phyloP scores from a whole-genome alignment of 2,888 invertebrate species.

The Antheraea assamensis region DNA sequence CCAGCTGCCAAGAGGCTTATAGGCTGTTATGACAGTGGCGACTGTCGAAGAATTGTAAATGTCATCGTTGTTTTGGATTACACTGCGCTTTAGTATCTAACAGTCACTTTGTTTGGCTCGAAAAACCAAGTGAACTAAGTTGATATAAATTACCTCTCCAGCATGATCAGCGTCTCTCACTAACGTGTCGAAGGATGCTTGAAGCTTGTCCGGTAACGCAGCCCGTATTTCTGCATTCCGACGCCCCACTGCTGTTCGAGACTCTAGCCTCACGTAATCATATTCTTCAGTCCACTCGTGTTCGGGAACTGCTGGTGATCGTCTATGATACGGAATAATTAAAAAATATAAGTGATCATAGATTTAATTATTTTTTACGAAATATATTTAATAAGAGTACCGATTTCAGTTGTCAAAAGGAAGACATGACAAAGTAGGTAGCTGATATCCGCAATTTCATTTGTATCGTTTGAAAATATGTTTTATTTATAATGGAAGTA shows the following conservation, averaged over 20 bases:
- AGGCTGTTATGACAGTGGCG: too few species aligned
- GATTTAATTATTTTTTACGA: not conserved
- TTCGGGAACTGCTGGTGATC: conserved; percentile 65
- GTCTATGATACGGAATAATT: conserved; percentile 44
- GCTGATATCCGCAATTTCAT: too few species aligned
- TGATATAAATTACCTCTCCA: conserved; percentile 57
- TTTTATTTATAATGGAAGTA: too few species aligned
- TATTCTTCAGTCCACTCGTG: conserved; percentile 92
- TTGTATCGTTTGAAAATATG: too few species aligned
- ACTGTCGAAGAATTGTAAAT: too few species aligned
- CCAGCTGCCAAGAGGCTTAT: too few species aligned
- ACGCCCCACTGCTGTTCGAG: conserved; percentile 86
- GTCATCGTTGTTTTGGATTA: too few species aligned
- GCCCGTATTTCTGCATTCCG: conserved; percentile 89
- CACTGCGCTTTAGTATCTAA: too few species aligned
- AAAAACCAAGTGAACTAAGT: not conserved
- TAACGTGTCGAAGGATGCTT: conserved; percentile 88
- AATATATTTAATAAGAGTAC: not conserved
- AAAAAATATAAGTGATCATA: too few species aligned
- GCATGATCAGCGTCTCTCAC: conserved; percentile 87
- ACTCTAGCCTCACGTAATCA: conserved; percentile 94
- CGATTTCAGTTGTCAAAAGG: too few species aligned
- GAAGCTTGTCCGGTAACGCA: conserved; percentile 87
- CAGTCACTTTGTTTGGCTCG: too few species aligned
- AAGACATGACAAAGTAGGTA: too few species aligned